Evolutionary conservation across 1,140 invertebrate species (phyloP).

Genomic region (Drosophila albomicans): DNA sequence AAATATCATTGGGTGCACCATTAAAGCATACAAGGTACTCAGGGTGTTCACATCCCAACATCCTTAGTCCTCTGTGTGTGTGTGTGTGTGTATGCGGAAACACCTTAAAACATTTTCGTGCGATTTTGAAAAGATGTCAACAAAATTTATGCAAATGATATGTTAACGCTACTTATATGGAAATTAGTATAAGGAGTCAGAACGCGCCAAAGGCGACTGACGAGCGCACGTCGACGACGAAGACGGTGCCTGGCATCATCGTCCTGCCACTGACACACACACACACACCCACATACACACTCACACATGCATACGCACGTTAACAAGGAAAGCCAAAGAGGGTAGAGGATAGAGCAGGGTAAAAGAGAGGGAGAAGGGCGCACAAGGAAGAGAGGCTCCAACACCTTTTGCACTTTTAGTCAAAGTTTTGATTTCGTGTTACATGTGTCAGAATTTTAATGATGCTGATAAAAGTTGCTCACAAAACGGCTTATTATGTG

Average conservation of each 20-base stretch:
- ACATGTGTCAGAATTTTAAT: constrained; percentile 84
- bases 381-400: constrained; percentile 37
- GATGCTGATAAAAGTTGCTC: constrained; percentile 80
- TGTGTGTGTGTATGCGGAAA: constrained; percentile 50
- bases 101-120: constrained; percentile 83
- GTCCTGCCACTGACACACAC: constrained; percentile 29
- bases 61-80: constrained; percentile 24
- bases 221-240: constrained; percentile 37
- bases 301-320: neutral
- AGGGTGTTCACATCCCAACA: constrained; percentile 18
- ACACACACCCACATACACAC: constrained; percentile 7
- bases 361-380: neutral
- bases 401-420: constrained; percentile 82
- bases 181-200: constrained; percentile 83
- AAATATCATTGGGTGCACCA: constrained; percentile 8
- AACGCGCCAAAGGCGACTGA: constrained; percentile 71
- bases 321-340: constrained; percentile 15
- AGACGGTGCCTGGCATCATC: constrained; percentile 45
- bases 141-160: constrained; percentile 84
- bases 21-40: constrained; percentile 31
- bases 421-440: constrained; percentile 84
- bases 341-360: neutral
- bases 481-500: constrained; percentile 80
- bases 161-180: constrained; percentile 84
- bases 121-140: constrained; percentile 83